Conservation (phyloP, 92 coral and sea anemone species). For the Bergia sp. region DNA sequence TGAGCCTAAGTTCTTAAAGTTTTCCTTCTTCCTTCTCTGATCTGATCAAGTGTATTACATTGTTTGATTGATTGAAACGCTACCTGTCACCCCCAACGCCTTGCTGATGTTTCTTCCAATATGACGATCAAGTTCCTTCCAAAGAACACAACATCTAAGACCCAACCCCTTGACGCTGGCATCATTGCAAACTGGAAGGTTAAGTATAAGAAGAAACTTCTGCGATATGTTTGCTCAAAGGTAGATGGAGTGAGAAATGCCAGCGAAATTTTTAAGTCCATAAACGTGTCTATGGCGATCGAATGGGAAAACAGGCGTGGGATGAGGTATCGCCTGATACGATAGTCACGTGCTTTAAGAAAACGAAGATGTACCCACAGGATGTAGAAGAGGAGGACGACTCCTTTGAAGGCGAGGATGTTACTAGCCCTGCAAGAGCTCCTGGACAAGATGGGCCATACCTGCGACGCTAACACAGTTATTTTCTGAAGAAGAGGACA, state of each 20-base stretch:
- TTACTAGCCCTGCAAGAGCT: constrained; percentile 63
- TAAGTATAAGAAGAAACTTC: constrained; percentile 53
- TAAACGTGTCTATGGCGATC: constrained; percentile 55
- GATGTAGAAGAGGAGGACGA: background rate
- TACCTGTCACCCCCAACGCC: constrained; percentile 27
- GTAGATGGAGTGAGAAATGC: constrained; percentile 22
- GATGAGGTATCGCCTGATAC: constrained; percentile 53
- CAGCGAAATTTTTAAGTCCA: constrained; percentile 49
- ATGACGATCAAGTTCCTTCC: constrained; percentile 57
- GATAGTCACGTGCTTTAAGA: constrained; percentile 66
- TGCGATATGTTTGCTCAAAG: constrained; percentile 20
- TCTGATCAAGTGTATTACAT: no score
- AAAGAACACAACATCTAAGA: constrained; percentile 50
- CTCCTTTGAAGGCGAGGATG: constrained; percentile 62
- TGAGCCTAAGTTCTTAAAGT: background rate
- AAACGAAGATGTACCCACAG: constrained; percentile 45
- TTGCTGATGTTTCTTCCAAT: background rate
- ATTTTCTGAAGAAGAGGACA: constrained; percentile 54
- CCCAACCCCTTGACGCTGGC: constrained; percentile 46
- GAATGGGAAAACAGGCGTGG: constrained; percentile 64
- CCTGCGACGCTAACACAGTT: constrained; percentile 56
- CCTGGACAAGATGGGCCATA: constrained; percentile 62
- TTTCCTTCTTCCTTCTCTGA: no score
- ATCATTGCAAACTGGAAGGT: constrained; percentile 67
- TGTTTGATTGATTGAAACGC: constrained; percentile 43